Evolutionary conservation across 2,888 invertebrate genomes (phyloP), one percentile per base, ranked within the genome.

Genomic region (Uropetala carovei): DNA sequence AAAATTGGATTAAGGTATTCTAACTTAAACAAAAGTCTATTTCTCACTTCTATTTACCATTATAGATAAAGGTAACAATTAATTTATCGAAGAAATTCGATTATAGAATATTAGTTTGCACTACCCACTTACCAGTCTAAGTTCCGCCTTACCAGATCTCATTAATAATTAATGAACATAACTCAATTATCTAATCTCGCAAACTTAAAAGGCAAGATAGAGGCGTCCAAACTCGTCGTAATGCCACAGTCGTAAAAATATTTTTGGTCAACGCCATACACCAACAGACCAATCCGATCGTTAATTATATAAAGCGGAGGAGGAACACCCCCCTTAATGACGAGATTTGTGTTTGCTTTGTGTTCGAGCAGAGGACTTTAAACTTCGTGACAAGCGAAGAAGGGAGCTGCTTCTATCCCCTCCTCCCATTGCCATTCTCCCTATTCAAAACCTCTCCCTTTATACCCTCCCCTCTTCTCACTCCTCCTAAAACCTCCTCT

Each of bases 391-490:
- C 27, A 68, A 18, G 68, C n/a, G 22, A 68, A 22, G n/a, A 27
- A 64, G 14, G 75, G 14, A 75, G 75, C 22, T 27, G 27, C 75
- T 27, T 75, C 27, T 9, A 68, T 68, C 68, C 68, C 13, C 18
- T 68, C n/a, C 22, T 11, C 68, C 68, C 68, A 43, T 43, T 43
- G 43, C 43, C 43, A 43, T 43, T 43, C 68, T n/a, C 22, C n/a
- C 64, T 64, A 64, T 64, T 64, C 64, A 64, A 22, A 68, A 68
- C 18, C 68, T 68, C 68, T 68, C 59, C 3, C 59, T 11, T 30
- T 58, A 85, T 22, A 75, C n/a, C 75, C n/a, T 75, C 75, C 27
- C 75, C 75, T 75, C 75, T 75, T n/a, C 56, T 84, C 56, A 75
- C 85, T 18, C 30, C 59, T 60, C n/a, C 3, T n/a, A 13, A 27